Evolutionary conservation across 2,888 invertebrate genomes (phyloP), one percentile per base, ranked within the genome.

Genomic region (Oscheius sp.): DNA sequence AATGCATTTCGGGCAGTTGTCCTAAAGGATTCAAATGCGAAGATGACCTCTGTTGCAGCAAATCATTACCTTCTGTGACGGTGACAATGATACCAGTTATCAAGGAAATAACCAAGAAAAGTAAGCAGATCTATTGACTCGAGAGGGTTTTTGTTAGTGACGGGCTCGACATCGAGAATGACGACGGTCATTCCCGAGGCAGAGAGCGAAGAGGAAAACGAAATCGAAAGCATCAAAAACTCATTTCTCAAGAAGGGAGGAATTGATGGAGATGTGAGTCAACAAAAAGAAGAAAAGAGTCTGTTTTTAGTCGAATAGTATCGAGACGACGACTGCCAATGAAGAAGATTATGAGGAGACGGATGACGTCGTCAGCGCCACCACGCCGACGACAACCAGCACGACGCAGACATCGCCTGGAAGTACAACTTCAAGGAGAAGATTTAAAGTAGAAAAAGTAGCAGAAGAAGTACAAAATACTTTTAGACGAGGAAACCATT

Each of bases 31-130:
- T 80, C 72, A 75, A 68, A 1, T 85, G 85, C 66, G 80, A 81
- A 55, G 76, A 79, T 55, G 77, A 77, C 27, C 63, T 79, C 0
- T 85, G 85, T 58, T 85, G 85, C 74, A 82, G 84, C 83, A 53
- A 77, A 82, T 72, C 27, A n/a, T 27, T 61, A 1, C 61, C 71
- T 16, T 46, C 53, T 13, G 63, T 45, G 1, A 46, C 52, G 12
- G 52, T 61, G 12, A 41, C 71, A 1, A 46, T 73, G 46, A 66
- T 69, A 18, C 68, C 66, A 16, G 63, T 59, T n/a, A 52, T 52
- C n/a, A 66, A 66, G 66, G 66, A 52, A n/a, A 52, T 27, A 1
- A 46, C 66, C 2, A 66, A 66, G 21, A 49, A 66, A 29, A 13
- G 61, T 61, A 29, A 29, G 35, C n/a, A 23, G 16, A 12, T 9